Conservation (phyloP, 2,113 vertebrate genomes). For the Prochilodus magdalenae region DNA sequence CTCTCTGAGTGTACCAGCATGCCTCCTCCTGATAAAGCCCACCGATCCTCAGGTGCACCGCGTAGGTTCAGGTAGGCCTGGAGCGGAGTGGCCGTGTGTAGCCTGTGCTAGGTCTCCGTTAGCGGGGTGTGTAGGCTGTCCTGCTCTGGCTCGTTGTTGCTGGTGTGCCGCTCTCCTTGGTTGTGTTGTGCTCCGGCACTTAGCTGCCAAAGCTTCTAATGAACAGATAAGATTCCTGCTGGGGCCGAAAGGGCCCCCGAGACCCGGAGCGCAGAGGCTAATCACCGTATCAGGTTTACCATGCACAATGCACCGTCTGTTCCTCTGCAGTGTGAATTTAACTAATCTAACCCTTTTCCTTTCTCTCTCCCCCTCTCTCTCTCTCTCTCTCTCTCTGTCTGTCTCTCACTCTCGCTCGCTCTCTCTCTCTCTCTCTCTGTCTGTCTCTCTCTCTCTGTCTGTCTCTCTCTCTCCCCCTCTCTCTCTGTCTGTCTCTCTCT, state of each 20-base stretch:
- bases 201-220: constrained; percentile 16
- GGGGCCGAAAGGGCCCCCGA: constrained; percentile 14
- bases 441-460: too few species aligned
- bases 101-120: too few species aligned
- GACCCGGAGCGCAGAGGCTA: constrained; percentile 29
- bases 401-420: too few species aligned
- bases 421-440: too few species aligned
- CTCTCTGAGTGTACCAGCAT: background rate
- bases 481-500: too few species aligned
- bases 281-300: constrained; percentile 32
- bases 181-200: constrained; percentile 7
- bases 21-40: background rate
- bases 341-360: background rate
- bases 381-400: constrained; percentile 39
- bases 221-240: constrained; percentile 4
- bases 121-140: background rate
- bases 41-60: background rate
- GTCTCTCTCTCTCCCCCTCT: too few species aligned
- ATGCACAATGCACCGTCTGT: constrained; percentile 26
- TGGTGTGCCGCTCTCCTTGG: background rate
- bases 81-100: too few species aligned
- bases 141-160: background rate
- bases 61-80: too few species aligned
- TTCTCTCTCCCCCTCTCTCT: constrained; percentile 38
- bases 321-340: constrained; percentile 15